Evolutionary conservation across 2,113 vertebrate species (phyloP).

Genomic region (Chloropsis hardwickii): DNA sequence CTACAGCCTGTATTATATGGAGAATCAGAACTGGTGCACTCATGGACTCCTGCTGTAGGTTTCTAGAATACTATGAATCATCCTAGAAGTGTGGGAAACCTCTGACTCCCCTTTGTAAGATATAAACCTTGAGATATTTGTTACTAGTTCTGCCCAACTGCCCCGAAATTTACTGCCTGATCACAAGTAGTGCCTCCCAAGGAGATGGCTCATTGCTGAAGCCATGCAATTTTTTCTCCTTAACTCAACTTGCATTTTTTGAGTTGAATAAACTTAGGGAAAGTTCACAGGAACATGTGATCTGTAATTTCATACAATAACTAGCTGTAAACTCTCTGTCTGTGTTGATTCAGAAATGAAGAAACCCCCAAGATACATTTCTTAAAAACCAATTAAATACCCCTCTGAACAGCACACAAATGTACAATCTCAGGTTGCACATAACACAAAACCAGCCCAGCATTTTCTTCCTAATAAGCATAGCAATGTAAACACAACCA

Average conservation of each 20-base stretch:
- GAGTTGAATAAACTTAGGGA: not conserved
- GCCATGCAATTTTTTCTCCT: not conserved
- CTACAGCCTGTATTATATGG: not conserved
- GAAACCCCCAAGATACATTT: slow-evolving; percentile 40
- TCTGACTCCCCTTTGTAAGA: not conserved
- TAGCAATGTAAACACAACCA: slow-evolving; percentile 42
- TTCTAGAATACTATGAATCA: not conserved
- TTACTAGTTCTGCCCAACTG: not conserved
- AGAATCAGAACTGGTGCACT: not conserved
- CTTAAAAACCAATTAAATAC: slow-evolving; percentile 34
- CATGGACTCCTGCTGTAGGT: not conserved
- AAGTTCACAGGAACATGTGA: slow-evolving; percentile 25
- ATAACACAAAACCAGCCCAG: slow-evolving; percentile 11
- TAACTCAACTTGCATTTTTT: not conserved
- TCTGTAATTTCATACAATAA: slow-evolving; percentile 48
- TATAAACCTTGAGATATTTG: not conserved
- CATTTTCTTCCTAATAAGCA: slow-evolving; percentile 43
- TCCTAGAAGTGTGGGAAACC: not conserved
- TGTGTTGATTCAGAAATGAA: slow-evolving; percentile 56
- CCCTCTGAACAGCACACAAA: slow-evolving; percentile 9
- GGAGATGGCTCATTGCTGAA: not conserved
- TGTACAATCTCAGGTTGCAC: slow-evolving; percentile 38
- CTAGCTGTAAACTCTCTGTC: slow-evolving; percentile 28
- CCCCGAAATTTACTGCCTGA: not conserved
- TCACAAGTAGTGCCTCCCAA: not conserved